These are phyloP conservation scores for Cyphomyrus plagiostoma DNA, from an alignment of 2,113 vertebrate species.

Conservation along the genomic window DNA sequence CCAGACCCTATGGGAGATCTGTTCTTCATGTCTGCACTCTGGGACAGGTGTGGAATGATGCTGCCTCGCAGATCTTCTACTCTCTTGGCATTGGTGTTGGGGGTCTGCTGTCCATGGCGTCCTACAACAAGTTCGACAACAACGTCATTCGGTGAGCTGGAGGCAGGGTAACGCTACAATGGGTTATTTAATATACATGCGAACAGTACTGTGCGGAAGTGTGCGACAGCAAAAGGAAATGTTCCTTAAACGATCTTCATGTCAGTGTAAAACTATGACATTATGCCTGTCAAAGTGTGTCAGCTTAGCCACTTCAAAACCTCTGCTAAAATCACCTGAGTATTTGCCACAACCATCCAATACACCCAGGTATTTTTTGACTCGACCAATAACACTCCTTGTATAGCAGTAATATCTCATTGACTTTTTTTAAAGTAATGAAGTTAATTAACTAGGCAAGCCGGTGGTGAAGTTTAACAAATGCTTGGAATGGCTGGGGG, in stretches of 20 bases:
- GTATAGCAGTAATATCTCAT: neutral
- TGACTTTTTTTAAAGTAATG: too few species aligned
- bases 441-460: too few species aligned
- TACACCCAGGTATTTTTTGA: neutral
- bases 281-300: neutral
- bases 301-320: neutral
- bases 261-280: neutral
- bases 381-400: neutral
- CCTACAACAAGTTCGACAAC: slow-evolving; percentile 75
- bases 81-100: slow-evolving; percentile 72
- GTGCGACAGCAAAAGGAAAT: neutral
- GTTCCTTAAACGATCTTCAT: neutral
- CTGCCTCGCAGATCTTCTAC: slow-evolving; percentile 75
- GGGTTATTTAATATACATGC: neutral
- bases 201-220: neutral
- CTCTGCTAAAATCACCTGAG: neutral
- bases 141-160: slow-evolving; percentile 67
- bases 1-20: neutral
- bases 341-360: neutral
- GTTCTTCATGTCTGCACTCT: neutral
- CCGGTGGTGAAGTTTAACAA: neutral
- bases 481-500: neutral
- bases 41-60: slow-evolving; percentile 71
- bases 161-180: neutral
- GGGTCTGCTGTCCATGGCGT: slow-evolving; percentile 72